Evolutionary conservation across 2,888 invertebrate species (phyloP).

Genomic region (Crepidodera aurea): DNA sequence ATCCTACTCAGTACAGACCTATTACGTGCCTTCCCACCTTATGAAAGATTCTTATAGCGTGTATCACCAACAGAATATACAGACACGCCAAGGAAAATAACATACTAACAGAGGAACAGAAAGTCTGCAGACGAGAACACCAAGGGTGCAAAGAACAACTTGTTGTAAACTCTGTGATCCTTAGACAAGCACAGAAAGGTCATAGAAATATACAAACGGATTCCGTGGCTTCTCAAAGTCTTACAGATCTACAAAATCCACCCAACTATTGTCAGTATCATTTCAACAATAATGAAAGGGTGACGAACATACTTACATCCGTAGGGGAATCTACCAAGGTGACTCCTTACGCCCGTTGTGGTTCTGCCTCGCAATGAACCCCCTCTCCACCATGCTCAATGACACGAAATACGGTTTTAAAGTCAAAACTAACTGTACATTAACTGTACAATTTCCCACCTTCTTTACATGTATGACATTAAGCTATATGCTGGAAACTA

Average conservation of each 20-base stretch:
- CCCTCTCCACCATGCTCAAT: neutral
- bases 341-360: neutral
- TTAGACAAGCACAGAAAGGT: neutral
- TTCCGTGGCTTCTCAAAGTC: too few relatives aligned
- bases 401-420: neutral
- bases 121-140: slow-evolving; percentile 2
- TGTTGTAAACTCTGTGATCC: neutral
- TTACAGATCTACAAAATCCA: neutral
- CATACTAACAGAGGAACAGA: neutral
- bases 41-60: slow-evolving; percentile 5
- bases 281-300: neutral
- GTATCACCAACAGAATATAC: slow-evolving; percentile 9
- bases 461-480: neutral
- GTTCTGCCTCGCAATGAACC: neutral
- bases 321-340: neutral
- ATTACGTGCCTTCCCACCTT: neutral
- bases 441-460: neutral
- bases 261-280: neutral
- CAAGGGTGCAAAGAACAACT: slow-evolving; percentile 7
- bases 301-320: neutral
- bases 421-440: neutral
- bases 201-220: neutral
- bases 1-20: neutral
- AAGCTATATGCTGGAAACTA: neutral
- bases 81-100: slow-evolving; percentile 1